Evolutionary conservation across 2,888 invertebrate genomes (phyloP), one percentile per base, ranked within the genome.

Genomic region (Cordilura impudica): DNA sequence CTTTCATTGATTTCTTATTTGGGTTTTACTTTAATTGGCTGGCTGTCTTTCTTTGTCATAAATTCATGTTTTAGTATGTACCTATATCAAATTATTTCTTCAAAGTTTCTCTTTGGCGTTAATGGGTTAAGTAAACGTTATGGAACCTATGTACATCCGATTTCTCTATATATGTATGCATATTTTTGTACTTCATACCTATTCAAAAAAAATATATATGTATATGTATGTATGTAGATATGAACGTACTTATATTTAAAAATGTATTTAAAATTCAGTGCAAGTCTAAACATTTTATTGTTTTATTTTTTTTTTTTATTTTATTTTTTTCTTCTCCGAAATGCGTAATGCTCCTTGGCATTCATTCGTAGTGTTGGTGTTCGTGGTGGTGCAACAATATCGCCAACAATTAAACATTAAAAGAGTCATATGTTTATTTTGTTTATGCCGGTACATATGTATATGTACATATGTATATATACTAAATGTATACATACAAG

Each of bases 201-300:
- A 51, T n/a, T 53, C 2, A 35, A 29, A n/a, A 51, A 31, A 65
- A 14, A 39, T 16, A 39, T 14, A 12, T 63, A n/a, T 8, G 18
- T 63, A 12, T 23, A 29, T 45, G 6, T n/a, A 16, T 54, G 23
- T 23, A 49, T 71, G 31, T 18, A 18, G 18, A 51, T 39, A 23
- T 35, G n/a, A 16, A 35, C 23, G 6, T 65, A 65, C 14, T 21
- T 35, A 19, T 35, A 23, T 61, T 53, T 63, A 53, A 26, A 43
- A 67, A 51, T 47, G 29, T 43, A 69, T 67, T 77, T 58, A 63
- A 72, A 73, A 73, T 73, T 78, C 72, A 56, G 45, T 56, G 43
- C 69, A 65, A 47, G 78, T 39, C n/a, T 35, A 47, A 18, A 51
- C 43, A 66, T 54, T 61, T 29, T 56, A 49, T 53, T 71, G 58